Conservation (phyloP, 1,140 invertebrate genomes). For the Bursaphelenchus mucronatus region DNA sequence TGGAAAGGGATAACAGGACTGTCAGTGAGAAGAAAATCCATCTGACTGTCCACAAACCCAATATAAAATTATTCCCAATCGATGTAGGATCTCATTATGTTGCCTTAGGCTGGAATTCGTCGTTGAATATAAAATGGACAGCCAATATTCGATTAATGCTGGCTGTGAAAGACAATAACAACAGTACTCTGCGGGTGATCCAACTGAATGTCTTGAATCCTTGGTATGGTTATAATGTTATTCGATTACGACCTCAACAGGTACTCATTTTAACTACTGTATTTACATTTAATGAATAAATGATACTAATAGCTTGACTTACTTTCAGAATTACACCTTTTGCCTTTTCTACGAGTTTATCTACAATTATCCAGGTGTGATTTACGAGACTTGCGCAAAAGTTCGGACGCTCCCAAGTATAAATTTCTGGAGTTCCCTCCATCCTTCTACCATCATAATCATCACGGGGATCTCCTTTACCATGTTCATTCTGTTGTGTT, state of each 20-base stretch:
- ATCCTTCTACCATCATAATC: slow-evolving; percentile 34
- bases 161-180: slow-evolving; percentile 33
- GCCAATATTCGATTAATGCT: slow-evolving; percentile 37
- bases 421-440: slow-evolving; percentile 45
- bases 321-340: slow-evolving; percentile 54
- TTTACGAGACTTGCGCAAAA: slow-evolving; percentile 43
- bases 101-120: slow-evolving; percentile 44
- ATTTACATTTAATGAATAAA: slow-evolving; percentile 6
- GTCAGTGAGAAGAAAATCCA: slow-evolving; percentile 19
- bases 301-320: slow-evolving; percentile 3
- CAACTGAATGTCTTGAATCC: slow-evolving; percentile 52
- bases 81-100: slow-evolving; percentile 56
- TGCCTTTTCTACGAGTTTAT: slow-evolving; percentile 45
- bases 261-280: slow-evolving; percentile 28
- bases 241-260: slow-evolving; percentile 40
- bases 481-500: slow-evolving; percentile 33
- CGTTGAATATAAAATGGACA: slow-evolving; percentile 40
- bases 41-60: slow-evolving; percentile 29
- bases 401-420: slow-evolving; percentile 36
- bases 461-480: slow-evolving; percentile 29
- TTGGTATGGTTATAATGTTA: slow-evolving; percentile 54
- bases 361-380: slow-evolving; percentile 7
- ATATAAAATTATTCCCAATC: slow-evolving; percentile 32
- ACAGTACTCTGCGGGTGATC: slow-evolving; percentile 33
- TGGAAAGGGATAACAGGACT: slow-evolving; percentile 26